These are phyloP conservation scores for Olivierus martensii DNA, from an alignment of 1,140 invertebrate genomes.

Conservation along the genomic window DNA sequence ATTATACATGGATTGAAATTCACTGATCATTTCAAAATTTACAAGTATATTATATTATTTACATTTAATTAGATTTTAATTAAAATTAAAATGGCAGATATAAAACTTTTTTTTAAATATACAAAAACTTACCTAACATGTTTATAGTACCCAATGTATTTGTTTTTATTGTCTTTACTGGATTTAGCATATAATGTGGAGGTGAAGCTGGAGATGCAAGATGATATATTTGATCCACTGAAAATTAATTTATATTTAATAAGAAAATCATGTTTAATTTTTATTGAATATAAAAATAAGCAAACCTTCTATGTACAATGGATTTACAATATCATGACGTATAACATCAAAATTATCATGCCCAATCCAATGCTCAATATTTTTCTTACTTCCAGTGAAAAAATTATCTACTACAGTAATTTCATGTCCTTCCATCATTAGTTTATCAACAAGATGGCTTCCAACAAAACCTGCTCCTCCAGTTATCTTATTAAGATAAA, in stretches of 20 bases:
- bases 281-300: not conserved
- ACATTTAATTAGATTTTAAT: too few relatives aligned
- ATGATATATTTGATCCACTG: conserved; percentile 97
- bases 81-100: too few relatives aligned
- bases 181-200: conserved; percentile 99
- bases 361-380: conserved; percentile 97
- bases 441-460: conserved; percentile 86
- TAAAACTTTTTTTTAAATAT: too few relatives aligned
- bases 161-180: conserved; percentile 99
- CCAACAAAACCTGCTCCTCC: conserved; percentile 99
- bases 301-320: conserved; percentile 76
- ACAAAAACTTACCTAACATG: conserved; percentile 61
- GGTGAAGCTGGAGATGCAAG: conserved; percentile 96
- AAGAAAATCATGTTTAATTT: too few relatives aligned
- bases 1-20: too few relatives aligned
- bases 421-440: conserved; percentile 95
- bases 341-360: conserved; percentile 98
- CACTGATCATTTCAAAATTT: too few relatives aligned
- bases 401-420: conserved; percentile 98
- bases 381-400: conserved; percentile 90
- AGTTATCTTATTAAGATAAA: conserved; percentile 47
- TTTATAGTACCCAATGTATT: conserved; percentile 99
- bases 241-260: conserved; percentile 13
- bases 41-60: too few relatives aligned
- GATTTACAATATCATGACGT: conserved; percentile 98